These are phyloP conservation scores for Psephotus haematonotus DNA, from an alignment of 2,113 vertebrate genomes.

Conservation along the genomic window DNA sequence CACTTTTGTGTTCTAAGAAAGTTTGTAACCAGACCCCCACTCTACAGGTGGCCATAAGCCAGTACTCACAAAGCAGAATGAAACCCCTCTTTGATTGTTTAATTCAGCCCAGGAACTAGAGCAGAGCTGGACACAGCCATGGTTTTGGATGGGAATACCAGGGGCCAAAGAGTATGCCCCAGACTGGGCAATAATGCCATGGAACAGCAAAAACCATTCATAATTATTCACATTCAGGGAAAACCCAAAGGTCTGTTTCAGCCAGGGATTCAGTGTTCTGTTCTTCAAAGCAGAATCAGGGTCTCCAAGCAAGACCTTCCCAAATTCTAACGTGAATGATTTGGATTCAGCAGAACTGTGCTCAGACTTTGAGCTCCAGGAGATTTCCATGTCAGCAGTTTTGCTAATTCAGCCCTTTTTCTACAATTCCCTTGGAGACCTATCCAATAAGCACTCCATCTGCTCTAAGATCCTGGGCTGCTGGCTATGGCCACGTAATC, in stretches of 20 bases:
- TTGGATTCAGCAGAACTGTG: background rate
- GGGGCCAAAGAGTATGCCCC: background rate
- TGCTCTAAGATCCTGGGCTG: background rate
- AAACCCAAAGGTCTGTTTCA: background rate
- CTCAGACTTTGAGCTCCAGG: background rate
- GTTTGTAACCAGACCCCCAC: slow-evolving; percentile 5
- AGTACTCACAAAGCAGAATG: slow-evolving; percentile 28
- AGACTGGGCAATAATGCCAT: background rate
- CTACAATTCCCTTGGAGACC: background rate
- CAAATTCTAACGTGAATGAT: background rate
- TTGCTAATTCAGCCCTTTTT: background rate
- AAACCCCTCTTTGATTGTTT: slow-evolving; percentile 36
- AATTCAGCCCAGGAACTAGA: background rate
- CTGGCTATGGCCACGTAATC: slow-evolving; percentile 6
- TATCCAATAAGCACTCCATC: slow-evolving; percentile 21
- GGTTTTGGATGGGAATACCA: background rate
- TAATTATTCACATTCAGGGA: background rate
- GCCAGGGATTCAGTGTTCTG: background rate
- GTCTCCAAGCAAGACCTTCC: background rate
- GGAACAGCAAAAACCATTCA: background rate
- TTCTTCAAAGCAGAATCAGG: background rate
- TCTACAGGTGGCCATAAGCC: background rate
- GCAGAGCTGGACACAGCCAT: background rate
- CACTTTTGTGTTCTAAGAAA: background rate
- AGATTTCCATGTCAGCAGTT: background rate